A percentile compares a stretch with the other conserved stretches of the same genome.
phyloP scores from a whole-genome alignment of 2,113 vertebrate species.

The Elanoides forficatus region DNA sequence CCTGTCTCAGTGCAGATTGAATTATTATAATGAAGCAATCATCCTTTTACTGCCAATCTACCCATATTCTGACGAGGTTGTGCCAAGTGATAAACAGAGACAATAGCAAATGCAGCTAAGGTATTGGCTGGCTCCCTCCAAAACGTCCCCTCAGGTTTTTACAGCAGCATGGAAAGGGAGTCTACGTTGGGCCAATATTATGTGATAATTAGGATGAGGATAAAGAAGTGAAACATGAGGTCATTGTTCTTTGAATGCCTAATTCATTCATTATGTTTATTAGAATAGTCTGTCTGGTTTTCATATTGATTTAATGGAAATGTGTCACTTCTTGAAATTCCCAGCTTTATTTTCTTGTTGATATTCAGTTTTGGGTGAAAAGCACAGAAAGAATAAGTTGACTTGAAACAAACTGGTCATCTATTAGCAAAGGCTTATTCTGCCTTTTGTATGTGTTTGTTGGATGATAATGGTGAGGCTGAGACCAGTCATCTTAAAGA shows the following conservation, averaged over 20 bases:
- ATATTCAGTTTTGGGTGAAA: not conserved
- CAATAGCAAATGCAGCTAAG: not conserved
- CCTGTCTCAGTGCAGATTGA: slow-evolving; percentile 16
- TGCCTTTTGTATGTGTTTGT: not conserved
- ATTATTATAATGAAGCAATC: slow-evolving; percentile 17
- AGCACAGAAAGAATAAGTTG: not conserved
- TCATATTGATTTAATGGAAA: not conserved
- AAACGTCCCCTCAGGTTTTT: not conserved
- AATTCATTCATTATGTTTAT: not conserved
- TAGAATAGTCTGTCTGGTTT: not conserved
- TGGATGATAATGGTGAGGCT: not conserved
- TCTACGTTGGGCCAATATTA: not conserved
- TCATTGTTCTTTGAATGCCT: not conserved
- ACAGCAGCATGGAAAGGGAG: not conserved
- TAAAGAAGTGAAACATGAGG: not conserved
- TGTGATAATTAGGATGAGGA: not conserved
- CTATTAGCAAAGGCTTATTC: not conserved
- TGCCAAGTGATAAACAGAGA: slow-evolving; percentile 30
- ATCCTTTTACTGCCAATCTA: not conserved
- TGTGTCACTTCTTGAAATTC: not conserved
- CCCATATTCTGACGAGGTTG: not conserved
- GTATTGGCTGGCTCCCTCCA: not conserved
- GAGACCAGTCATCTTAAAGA: not conserved
- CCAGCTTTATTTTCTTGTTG: not conserved
- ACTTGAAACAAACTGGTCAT: not conserved